Conservation (phyloP, 2,797 vertebrate genomes). For the Coluber constrictor region DNA sequence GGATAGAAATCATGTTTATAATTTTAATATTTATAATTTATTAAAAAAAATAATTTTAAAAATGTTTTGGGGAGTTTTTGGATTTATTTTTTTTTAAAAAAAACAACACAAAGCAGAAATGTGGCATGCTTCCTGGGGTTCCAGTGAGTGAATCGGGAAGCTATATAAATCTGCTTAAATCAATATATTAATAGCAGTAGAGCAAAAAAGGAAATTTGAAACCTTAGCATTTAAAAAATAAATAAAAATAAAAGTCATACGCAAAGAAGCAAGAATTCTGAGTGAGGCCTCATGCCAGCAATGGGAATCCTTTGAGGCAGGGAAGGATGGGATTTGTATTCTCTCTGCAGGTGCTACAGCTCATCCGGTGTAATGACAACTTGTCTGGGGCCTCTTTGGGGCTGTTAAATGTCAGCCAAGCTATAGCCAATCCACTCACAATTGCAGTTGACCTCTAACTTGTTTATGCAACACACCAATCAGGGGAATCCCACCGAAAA, state of each 20-base stretch:
- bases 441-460: background rate
- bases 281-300: background rate
- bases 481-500: background rate
- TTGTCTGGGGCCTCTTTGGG: background rate
- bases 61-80: background rate
- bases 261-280: background rate
- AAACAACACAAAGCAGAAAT: background rate
- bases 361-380: background rate
- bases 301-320: background rate
- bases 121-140: too few relatives aligned
- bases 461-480: background rate
- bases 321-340: background rate
- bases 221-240: background rate
- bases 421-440: background rate
- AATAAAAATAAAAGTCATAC: background rate
- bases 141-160: background rate
- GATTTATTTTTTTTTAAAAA: too few relatives aligned
- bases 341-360: background rate
- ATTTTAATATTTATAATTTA: too few relatives aligned
- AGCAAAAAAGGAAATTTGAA: background rate
- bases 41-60: too few relatives aligned
- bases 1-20: background rate
- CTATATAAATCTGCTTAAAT: background rate
- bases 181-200: background rate
- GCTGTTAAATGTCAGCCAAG: background rate